Percentiles rank a stretch among this genome's conserved stretches.
These are phyloP conservation scores for Lepilemur septentrionalis DNA, from an alignment of 2,797 vertebrate species.

Conservation along the genomic window DNA sequence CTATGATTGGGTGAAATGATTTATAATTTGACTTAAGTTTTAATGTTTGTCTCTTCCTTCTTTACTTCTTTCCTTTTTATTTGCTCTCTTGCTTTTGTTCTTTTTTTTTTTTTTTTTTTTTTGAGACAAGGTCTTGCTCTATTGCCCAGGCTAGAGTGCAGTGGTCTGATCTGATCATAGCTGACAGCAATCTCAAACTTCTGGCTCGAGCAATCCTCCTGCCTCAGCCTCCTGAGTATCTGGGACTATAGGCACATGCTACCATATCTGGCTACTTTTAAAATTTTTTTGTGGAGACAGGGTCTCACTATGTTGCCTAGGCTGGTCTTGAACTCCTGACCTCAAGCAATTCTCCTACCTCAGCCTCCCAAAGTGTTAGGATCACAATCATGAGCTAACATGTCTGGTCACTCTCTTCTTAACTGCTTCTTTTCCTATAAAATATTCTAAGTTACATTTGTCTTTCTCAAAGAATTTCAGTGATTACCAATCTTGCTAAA, in stretches of 20 bases:
- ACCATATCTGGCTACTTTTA: not conserved
- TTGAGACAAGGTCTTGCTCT: too few species aligned
- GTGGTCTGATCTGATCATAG: too few species aligned
- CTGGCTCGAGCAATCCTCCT: too few species aligned
- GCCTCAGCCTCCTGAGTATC: too few species aligned
- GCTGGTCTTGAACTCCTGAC: not conserved
- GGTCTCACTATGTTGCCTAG: not conserved
- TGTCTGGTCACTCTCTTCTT: not conserved
- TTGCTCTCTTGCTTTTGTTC: not conserved
- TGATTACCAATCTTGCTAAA: not conserved
- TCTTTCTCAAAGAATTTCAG: slow-evolving; percentile 13
- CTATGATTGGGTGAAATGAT: not conserved
- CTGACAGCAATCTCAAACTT: too few species aligned
- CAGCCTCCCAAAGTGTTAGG: not conserved
- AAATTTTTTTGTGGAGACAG: not conserved
- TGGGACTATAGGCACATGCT: too few species aligned
- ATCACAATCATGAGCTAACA: not conserved
- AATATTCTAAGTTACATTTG: slow-evolving; percentile 1
- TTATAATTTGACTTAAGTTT: not conserved
- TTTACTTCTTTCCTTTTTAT: not conserved
- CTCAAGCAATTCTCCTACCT: not conserved
- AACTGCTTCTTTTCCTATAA: not conserved
- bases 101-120: too few species aligned
- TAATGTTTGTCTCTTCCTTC: not conserved
- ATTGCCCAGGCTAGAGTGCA: too few species aligned